These are phyloP conservation scores for Datnioides undecimradiatus DNA, from an alignment of 2,113 vertebrate genomes.

Conservation along the genomic window DNA sequence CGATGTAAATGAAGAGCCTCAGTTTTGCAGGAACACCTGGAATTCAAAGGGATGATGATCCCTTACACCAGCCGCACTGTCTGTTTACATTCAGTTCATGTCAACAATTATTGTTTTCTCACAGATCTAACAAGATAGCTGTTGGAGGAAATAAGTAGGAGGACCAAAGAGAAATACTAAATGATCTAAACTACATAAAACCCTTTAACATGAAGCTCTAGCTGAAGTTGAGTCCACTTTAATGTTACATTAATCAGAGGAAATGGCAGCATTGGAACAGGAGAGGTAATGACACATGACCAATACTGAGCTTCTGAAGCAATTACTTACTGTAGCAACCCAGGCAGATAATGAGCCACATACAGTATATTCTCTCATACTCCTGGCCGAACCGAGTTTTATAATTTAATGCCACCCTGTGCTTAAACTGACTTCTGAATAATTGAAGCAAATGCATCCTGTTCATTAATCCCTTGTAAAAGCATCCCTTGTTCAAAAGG, in stretches of 20 bases:
- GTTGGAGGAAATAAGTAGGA: conserved; percentile 4
- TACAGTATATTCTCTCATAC: conserved; percentile 41
- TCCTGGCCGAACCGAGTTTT: conserved; percentile 49
- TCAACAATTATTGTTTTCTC: conserved; percentile 36
- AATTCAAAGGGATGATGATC: not conserved
- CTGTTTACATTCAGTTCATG: conserved; percentile 27
- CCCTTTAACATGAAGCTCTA: conserved; percentile 44
- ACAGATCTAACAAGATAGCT: conserved; percentile 29
- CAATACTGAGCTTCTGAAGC: conserved; percentile 58
- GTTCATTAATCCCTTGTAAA: conserved; percentile 70
- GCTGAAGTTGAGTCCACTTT: conserved; percentile 24
- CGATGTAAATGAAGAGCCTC: not conserved
- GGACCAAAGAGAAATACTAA: conserved; percentile 32
- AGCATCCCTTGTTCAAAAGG: conserved; percentile 59
- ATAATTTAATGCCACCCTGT: conserved; percentile 67
- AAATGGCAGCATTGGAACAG: conserved; percentile 49
- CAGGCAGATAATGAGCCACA: conserved; percentile 70
- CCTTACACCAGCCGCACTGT: not conserved
- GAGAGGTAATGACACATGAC: conserved; percentile 66
- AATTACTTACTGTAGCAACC: conserved; percentile 65
- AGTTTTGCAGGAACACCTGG: not conserved
- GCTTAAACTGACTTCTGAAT: conserved; percentile 69
- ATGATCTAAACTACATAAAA: conserved; percentile 37
- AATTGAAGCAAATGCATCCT: conserved; percentile 64
- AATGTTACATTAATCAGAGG: conserved; percentile 50